Conservation (phyloP, 2,113 vertebrate species). For the Oreochromis niloticus region DNA sequence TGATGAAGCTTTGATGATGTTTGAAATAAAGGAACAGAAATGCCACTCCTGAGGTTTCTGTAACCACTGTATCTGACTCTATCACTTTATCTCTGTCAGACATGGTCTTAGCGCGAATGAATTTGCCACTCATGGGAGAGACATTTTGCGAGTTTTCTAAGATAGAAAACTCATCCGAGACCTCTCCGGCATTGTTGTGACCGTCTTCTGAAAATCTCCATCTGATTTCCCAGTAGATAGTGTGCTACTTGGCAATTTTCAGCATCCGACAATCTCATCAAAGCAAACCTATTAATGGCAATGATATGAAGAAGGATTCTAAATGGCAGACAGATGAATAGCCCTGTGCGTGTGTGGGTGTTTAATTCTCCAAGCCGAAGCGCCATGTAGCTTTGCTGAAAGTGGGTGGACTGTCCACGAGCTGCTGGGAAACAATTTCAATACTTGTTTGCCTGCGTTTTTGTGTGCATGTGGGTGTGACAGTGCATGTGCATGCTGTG, state of each 20-base stretch:
- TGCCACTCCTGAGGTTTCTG: neutral
- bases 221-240: constrained; percentile 65
- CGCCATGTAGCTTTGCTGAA: neutral
- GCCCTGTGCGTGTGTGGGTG: constrained; percentile 37
- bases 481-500: neutral
- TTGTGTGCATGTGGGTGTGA: constrained; percentile 9
- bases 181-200: constrained; percentile 51
- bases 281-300: constrained; percentile 55
- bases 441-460: neutral
- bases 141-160: constrained; percentile 35
- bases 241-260: constrained; percentile 41
- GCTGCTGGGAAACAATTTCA: constrained; percentile 14
- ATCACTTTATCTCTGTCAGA: constrained; percentile 6
- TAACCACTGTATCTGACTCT: neutral
- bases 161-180: constrained; percentile 54
- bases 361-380: constrained; percentile 31
- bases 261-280: constrained; percentile 60
- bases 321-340: constrained; percentile 52
- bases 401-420: constrained; percentile 25
- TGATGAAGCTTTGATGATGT: neutral
- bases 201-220: constrained; percentile 43
- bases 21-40: neutral
- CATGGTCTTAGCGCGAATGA: constrained; percentile 10
- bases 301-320: constrained; percentile 50
- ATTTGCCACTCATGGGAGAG: constrained; percentile 24